These are phyloP conservation scores for Cynodonichthys magdalenae DNA, from an alignment of 2,797 vertebrate genomes.

Conservation along the genomic window DNA sequence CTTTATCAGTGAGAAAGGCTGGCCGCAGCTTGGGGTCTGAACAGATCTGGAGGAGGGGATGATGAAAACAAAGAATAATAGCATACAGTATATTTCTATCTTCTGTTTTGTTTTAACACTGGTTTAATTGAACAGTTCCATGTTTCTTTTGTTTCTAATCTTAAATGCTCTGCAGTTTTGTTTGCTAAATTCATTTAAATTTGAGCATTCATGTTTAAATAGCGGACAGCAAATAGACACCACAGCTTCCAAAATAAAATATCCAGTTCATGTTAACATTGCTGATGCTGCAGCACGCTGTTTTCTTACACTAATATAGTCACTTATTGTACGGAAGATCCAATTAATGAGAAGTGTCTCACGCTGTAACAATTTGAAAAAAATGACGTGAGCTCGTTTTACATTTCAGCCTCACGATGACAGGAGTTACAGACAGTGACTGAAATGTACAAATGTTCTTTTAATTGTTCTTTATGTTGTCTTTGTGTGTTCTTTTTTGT, in stretches of 20 bases:
- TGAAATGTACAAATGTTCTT: neutral
- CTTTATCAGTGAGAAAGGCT: conserved; percentile 83
- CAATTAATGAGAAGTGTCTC: neutral
- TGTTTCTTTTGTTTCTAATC: too few relatives aligned
- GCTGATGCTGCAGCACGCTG: neutral
- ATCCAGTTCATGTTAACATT: neutral
- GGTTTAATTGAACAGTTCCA: too few relatives aligned
- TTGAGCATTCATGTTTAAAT: too few relatives aligned
- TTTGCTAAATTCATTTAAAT: too few relatives aligned
- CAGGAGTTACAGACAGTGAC: neutral
- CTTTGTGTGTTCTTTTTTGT: neutral
- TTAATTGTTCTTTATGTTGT: too few relatives aligned
- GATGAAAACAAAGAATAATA: neutral
- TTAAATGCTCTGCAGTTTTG: too few relatives aligned
- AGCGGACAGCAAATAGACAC: too few relatives aligned
- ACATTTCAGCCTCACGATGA: too few relatives aligned
- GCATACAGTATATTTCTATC: too few relatives aligned
- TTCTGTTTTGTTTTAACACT: too few relatives aligned
- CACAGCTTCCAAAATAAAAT: neutral
- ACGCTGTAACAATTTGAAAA: neutral
- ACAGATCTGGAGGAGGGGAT: conserved; percentile 61
- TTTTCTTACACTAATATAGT: neutral
- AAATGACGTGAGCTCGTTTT: neutral
- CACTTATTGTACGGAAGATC: too few relatives aligned
- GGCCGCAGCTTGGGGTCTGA: conserved; percentile 84